These are phyloP conservation scores for Capromys pilorides DNA, from an alignment of 2,797 vertebrate genomes.

Conservation along the genomic window DNA sequence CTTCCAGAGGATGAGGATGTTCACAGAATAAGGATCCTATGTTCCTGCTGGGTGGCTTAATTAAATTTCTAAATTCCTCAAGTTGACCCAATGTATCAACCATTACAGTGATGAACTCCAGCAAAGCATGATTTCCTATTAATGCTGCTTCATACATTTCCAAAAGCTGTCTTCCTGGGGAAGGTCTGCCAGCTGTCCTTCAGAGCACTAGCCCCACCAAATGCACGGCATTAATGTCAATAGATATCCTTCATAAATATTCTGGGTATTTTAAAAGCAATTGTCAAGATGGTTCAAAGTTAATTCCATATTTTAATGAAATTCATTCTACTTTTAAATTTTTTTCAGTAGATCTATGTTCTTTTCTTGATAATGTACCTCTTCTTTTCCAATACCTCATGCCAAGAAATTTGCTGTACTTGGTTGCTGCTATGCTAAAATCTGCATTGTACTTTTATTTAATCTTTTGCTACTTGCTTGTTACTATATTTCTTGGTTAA, in stretches of 20 bases:
- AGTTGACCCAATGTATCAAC: too few species aligned
- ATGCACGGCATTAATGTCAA: not conserved
- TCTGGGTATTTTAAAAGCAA: conserved; percentile 3
- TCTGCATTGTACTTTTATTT: not conserved
- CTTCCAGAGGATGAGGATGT: too few species aligned
- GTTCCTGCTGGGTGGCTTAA: too few species aligned
- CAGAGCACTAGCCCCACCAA: not conserved
- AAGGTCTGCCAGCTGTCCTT: conserved; percentile 33
- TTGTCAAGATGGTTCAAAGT: not conserved
- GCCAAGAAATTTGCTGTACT: not conserved
- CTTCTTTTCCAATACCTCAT: not conserved
- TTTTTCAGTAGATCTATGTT: too few species aligned
- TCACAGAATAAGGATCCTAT: too few species aligned
- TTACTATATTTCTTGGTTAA: not conserved
- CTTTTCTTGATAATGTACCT: not conserved
- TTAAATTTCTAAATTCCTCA: too few species aligned
- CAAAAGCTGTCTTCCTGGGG: not conserved
- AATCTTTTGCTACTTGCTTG: not conserved
- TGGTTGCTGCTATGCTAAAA: not conserved
- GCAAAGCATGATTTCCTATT: conserved; percentile 34
- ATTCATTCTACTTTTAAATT: not conserved
- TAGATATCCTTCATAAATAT: conserved; percentile 23
- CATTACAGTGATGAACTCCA: not conserved
- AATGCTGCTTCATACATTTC: not conserved
- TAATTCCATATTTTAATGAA: conserved; percentile 6